Base-by-base conservation (phyloP, 2,888 invertebrate genomes). In the Patella depressa region DNA sequence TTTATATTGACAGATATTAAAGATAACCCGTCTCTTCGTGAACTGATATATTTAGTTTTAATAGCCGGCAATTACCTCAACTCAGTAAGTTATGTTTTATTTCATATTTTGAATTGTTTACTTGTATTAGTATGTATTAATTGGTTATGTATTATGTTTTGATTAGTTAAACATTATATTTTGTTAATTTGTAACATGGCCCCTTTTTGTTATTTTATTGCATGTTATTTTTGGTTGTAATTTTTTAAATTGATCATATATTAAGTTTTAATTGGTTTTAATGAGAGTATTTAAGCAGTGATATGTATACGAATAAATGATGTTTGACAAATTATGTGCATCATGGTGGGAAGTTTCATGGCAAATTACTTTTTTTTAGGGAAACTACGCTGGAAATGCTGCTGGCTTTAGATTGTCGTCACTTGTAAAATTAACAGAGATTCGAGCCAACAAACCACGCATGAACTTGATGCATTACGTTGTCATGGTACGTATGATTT, bases 71-170 rank as follows among this genome's bases (percentile, higher is more conserved):
- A 93, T 87, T 93, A 92, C 81, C 88, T 93, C 57, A 93, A 93
- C 84, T 95, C 97, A 79, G 95, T 95, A 93, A 93, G 94, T 92
- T 76, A 45, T 1, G 9, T 45, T 45, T 9, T 45, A 45, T 45
- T 9, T 45, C 7, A 45, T 45, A 45, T 9, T 24, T 45, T 45
- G 45, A 45, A 45, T 45, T 45, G 7, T 7, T 45, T 45, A 45
- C 45, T 9, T 45, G 1, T 45, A 45, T 45, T 9, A 45, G 45
- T 9, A 45, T 45, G 45, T 45, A 0, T 9, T 45, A 45, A 45
- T 45, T 45, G 45, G 45, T 45, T 45, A 45, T 45, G 45, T 45
- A 45, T 45, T 45, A 45, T 45, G 45, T 45, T 9, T 7, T 45
- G 9, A 45, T 45, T 45, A 45, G 9, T 45, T 45, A 45, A 45